These are phyloP conservation scores for Tortricodes alternella DNA, from an alignment of 2,888 invertebrate species.

Conservation along the genomic window DNA sequence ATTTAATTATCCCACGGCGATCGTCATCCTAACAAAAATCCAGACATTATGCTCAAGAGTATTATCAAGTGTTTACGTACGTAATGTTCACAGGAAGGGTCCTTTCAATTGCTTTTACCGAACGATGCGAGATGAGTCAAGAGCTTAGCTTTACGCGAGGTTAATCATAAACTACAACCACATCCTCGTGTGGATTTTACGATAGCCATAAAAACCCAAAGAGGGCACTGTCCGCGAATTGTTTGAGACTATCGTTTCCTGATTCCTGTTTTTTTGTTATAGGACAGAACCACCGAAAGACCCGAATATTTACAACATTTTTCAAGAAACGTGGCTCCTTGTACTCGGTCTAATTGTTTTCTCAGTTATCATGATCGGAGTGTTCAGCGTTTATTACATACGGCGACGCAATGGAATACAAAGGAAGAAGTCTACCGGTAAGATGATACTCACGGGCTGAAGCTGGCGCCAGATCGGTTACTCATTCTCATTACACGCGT, in stretches of 20 bases:
- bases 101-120: slow-evolving; percentile 22
- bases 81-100: slow-evolving; percentile 22
- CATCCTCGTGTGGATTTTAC: slow-evolving; percentile 20
- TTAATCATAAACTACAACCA: slow-evolving; percentile 25
- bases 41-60: slow-evolving; percentile 18
- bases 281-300: slow-evolving; percentile 78
- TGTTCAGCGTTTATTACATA: slow-evolving; percentile 72
- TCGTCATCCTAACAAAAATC: not conserved
- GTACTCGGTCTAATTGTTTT: slow-evolving; percentile 69
- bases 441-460: slow-evolving; percentile 35
- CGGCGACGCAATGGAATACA: slow-evolving; percentile 69
- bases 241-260: not conserved
- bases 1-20: not conserved
- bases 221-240: slow-evolving; percentile 13
- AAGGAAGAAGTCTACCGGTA: slow-evolving; percentile 74
- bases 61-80: slow-evolving; percentile 25
- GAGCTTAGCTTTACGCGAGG: slow-evolving; percentile 23
- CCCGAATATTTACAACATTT: slow-evolving; percentile 67
- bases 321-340: slow-evolving; percentile 75
- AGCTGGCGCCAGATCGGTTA: slow-evolving; percentile 3
- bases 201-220: slow-evolving; percentile 8
- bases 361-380: slow-evolving; percentile 67
- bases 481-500: slow-evolving; percentile 1
- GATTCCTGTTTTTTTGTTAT: slow-evolving; percentile 21
- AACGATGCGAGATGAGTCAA: slow-evolving; percentile 18